These are phyloP conservation scores for Hylia prasina DNA, from an alignment of 2,113 vertebrate species.

Conservation along the genomic window DNA sequence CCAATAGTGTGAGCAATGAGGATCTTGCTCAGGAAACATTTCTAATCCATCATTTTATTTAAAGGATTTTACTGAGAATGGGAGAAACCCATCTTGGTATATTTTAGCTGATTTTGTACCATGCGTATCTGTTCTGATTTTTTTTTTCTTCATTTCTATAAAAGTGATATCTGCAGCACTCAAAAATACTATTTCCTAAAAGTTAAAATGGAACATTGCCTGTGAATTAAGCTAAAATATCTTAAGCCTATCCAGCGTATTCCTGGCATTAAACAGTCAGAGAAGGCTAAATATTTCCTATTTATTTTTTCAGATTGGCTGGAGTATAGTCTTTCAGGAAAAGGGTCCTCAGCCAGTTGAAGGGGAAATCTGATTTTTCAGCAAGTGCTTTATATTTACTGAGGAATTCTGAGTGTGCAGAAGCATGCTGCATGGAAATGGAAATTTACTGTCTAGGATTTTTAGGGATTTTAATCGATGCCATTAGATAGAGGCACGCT, in stretches of 20 bases:
- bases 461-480: constrained; percentile 62
- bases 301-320: constrained; percentile 59
- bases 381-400: constrained; percentile 36
- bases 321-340: constrained; percentile 9
- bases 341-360: constrained; percentile 35
- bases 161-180: neutral
- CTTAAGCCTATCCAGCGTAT: neutral
- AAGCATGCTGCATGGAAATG: constrained; percentile 29
- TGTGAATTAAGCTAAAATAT: constrained; percentile 18
- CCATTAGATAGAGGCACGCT: constrained; percentile 42
- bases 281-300: constrained; percentile 48
- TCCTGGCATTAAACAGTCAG: neutral
- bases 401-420: constrained; percentile 12
- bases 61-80: neutral
- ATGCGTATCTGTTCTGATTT: neutral
- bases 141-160: neutral
- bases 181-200: neutral
- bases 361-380: constrained; percentile 25
- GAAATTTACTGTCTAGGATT: constrained; percentile 59
- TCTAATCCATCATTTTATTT: neutral
- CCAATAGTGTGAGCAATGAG: neutral
- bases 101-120: neutral
- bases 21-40: neutral
- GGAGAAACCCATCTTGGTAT: neutral
- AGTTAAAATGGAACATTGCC: neutral